Evolutionary conservation across 2,113 vertebrate genomes (phyloP), one percentile per base, ranked within the genome.

Genomic region (Paralichthys olivaceus): DNA sequence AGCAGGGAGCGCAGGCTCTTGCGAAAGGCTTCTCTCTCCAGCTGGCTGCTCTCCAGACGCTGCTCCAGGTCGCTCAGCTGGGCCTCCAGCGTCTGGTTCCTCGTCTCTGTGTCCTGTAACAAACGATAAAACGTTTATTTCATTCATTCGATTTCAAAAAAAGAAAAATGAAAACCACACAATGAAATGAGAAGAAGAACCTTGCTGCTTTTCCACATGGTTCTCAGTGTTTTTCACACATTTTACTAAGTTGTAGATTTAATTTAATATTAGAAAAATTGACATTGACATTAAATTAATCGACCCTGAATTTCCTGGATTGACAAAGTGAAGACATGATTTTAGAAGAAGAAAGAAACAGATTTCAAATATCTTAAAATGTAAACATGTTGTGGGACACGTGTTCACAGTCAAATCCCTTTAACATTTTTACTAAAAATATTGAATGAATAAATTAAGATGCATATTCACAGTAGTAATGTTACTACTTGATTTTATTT

Each of bases 1-100:
- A 99, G 96, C 92, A 99, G 95, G 37, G 97, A 96, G 94, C 96
- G 96, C 90, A 99, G 95, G 87, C 95, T 98, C 92, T 94, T 96
- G 80, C 94, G 94, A 90, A 98, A 98, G 88, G 93, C 93, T 75
- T 98, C 96, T 79, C 96, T 94, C 89, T 99, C 96, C 74, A 89
- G 95, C 90, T 96, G 97, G 91, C 91, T 96, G 95, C 95, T 96
- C 94, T 99, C 96, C 95, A 98, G 92, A 43, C 95, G 96, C 91
- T 96, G 96, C 91, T 98, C 97, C 91, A 99, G 93, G 51, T 97
- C 96, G 67, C 91, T 88, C 84, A 98, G 95, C 84, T 96, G 96
- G 22, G 92, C 91, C 93, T 98, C 97, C 94, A 99, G 90, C 74
- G 94, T 94, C 90, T 95, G 94, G 94, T 96, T 99, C 91, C 93